Percentiles rank a stretch among this genome's conserved stretches.
Evolutionary conservation across 2,113 vertebrate genomes (phyloP).

Genomic region (Cygnus buccinator): DNA sequence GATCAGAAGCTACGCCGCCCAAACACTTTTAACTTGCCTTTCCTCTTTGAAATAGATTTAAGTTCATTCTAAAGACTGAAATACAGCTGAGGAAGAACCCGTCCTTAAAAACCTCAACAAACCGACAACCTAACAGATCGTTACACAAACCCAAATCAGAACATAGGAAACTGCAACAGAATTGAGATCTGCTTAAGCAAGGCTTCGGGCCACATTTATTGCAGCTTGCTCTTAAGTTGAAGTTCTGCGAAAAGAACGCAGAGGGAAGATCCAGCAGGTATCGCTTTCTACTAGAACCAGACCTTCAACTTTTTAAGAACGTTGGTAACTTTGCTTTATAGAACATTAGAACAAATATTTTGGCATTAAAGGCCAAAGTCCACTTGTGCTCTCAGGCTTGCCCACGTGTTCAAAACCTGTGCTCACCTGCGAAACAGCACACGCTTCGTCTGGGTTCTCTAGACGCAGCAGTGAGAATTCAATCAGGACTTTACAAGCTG

Average conservation of each 20-base stretch:
- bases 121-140: neutral
- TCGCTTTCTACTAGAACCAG: rapidly evolving
- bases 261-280: neutral
- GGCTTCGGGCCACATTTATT: neutral
- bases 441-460: slow-evolving; percentile 97
- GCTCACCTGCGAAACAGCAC: slow-evolving; percentile 96
- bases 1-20: neutral
- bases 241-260: neutral
- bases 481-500: slow-evolving; percentile 97
- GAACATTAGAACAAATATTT: neutral
- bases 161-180: neutral
- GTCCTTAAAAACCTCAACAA: neutral
- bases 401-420: rapidly evolving
- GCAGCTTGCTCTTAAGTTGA: neutral
- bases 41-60: neutral
- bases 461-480: slow-evolving; percentile 95
- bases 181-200: neutral
- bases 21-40: neutral
- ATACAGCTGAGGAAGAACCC: neutral
- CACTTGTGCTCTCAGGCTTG: neutral
- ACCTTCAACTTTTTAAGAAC: neutral
- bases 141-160: neutral
- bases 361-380: neutral
- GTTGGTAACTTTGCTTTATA: neutral
- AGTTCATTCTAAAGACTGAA: neutral